Evolutionary conservation across 2,113 vertebrate genomes (phyloP).

Genomic region (Crypturellus undulatus): DNA sequence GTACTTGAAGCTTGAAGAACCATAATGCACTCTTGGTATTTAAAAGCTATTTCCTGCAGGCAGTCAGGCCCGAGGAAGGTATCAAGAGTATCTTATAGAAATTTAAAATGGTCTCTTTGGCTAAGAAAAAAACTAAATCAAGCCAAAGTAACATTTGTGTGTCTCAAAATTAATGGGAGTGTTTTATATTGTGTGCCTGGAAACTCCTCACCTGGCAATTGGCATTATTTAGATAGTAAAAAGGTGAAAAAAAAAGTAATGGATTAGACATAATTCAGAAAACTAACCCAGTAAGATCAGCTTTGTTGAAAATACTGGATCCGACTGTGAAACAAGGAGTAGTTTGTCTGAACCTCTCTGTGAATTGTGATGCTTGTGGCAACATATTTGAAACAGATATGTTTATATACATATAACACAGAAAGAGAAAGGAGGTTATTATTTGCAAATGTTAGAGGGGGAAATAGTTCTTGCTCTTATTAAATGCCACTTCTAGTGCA

Average conservation of each 20-base stretch:
- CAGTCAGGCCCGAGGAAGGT: conserved; percentile 14
- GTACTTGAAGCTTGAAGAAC: not conserved
- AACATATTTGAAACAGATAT: not conserved
- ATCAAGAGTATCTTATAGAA: conserved; percentile 5
- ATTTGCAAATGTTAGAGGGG: not conserved
- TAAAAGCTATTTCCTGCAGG: conserved; percentile 50
- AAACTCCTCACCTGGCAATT: not conserved
- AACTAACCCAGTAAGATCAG: not conserved
- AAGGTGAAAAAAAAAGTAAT: conserved; percentile 7
- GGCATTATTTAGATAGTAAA: not conserved
- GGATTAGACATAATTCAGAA: not conserved
- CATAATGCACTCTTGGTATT: conserved; percentile 12
- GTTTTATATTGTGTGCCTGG: not conserved
- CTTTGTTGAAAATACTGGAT: conserved; percentile 18
- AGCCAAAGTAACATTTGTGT: conserved; percentile 12
- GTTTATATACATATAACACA: not conserved
- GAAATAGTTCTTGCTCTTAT: not conserved
- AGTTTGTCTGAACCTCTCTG: not conserved
- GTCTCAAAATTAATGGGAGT: not conserved
- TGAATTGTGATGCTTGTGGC: not conserved
- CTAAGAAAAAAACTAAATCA: not conserved
- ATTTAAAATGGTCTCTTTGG: conserved; percentile 4
- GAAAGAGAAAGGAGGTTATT: not conserved
- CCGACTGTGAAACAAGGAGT: not conserved
- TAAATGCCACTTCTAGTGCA: not conserved